Percentiles rank a stretch among this genome's conserved stretches.
Evolutionary conservation across 2,113 vertebrate species (phyloP).

Genomic region (Ellobius talpinus): DNA sequence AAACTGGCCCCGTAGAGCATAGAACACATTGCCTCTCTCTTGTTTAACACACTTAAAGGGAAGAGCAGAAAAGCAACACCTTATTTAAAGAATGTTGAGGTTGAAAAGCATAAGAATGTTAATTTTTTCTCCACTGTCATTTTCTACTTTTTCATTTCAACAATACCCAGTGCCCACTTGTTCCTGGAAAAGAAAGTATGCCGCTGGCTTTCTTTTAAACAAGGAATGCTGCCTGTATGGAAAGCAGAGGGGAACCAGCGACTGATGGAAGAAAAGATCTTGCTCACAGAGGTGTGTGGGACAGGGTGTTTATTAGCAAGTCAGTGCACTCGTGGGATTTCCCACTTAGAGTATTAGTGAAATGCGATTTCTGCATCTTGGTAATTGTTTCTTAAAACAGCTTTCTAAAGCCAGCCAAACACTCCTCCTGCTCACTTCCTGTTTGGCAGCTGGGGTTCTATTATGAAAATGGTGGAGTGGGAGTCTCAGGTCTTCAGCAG

Average conservation of each 20-base stretch:
- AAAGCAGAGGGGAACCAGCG: neutral
- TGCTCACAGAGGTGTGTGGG: neutral
- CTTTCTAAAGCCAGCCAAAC: constrained; percentile 58
- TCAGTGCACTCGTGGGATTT: constrained; percentile 1
- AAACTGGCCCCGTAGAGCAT: neutral
- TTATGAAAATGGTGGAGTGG: constrained; percentile 29
- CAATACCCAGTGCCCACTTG: neutral
- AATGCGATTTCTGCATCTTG: neutral
- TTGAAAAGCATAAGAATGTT: neutral
- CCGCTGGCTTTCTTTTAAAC: neutral
- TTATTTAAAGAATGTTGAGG: constrained; percentile 40
- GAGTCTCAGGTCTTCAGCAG: neutral
- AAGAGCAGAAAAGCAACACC: neutral
- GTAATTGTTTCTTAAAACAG: constrained; percentile 62
- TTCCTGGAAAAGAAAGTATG: constrained; percentile 55
- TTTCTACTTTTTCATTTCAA: neutral
- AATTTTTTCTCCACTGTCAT: neutral
- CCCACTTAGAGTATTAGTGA: constrained; percentile 9
- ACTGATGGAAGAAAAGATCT: neutral
- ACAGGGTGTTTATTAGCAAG: neutral
- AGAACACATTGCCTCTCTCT: neutral
- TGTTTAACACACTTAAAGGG: neutral
- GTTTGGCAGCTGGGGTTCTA: constrained; percentile 35
- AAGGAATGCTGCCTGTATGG: neutral
- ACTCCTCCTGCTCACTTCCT: constrained; percentile 46